Base-by-base conservation (phyloP, 2,888 invertebrate species). In the Cosmia trapezina region DNA sequence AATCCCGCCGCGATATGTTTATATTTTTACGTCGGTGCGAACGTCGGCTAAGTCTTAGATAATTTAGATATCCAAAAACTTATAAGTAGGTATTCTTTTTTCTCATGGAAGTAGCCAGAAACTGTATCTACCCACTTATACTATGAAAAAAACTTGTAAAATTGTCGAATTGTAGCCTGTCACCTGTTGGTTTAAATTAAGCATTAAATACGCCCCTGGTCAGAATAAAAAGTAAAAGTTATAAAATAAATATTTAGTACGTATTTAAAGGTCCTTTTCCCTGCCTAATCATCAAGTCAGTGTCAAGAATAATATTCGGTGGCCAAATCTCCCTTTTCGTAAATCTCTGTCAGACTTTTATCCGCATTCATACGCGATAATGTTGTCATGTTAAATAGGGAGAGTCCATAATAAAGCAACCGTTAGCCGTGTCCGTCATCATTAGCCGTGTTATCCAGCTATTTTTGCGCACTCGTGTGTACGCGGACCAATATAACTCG, bases 351-450 rank as follows among this genome's bases (percentile, higher is more conserved):
- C 64, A 63, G 75, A 66, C 63, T 85, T 78, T 76, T 80, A 80
- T 83, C 68, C 78, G 70, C 76, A 74, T 72, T 82, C 37, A 82
- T 78, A 76, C 76, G 66, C 76, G 51, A 78, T 81, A 83, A 84
- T 81, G 77, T 69, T 81, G 86, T 79, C 86, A 80, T 84, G 80
- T 86, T 82, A 74, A 83, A 76, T 78, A 83, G 80, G 80, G 83
- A 70, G 80, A 78, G 72, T 71, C 78, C 81, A 83, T 83, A 88
- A 88, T 88, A 87, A 86, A 87, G 83, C 86, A 87, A 83, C 88
- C 86, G 91, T 91, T 91, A 91, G 88, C 86, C 83, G 79, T 84
- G 93, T 92, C 90, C 84, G 86, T 93, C 92, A 92, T 90, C 91
- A 92, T 94, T 93, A 94, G 87, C 83, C 74, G 81, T 87, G 62